Percentiles rank a stretch among this genome's conserved stretches.
These are phyloP conservation scores for Dicranocentrus wangi DNA, from an alignment of 2,888 invertebrate species.

Conservation along the genomic window DNA sequence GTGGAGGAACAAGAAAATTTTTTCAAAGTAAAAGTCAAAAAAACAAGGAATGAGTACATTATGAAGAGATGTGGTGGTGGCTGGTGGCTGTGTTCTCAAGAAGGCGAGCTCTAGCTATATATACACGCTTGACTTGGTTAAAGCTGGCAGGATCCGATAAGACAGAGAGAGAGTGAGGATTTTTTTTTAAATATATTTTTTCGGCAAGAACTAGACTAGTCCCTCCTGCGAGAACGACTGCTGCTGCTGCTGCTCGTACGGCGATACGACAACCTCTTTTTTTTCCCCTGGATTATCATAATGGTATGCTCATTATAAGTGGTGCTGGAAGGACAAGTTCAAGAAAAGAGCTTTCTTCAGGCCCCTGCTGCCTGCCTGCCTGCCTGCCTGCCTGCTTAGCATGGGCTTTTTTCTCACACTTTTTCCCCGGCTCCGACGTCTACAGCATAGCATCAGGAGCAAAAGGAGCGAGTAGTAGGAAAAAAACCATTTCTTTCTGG, in stretches of 20 bases:
- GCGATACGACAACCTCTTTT: conserved; percentile 56
- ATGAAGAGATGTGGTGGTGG: background rate
- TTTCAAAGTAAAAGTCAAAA: conserved; percentile 9
- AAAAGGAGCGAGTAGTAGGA: too few species aligned
- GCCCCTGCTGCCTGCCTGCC: too few species aligned
- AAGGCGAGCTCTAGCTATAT: too few species aligned
- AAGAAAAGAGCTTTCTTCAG: conserved; percentile 32
- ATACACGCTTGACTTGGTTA: conserved; percentile 50
- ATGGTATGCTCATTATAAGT: conserved; percentile 68
- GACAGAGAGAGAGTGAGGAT: conserved; percentile 12
- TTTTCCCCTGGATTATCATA: conserved; percentile 67
- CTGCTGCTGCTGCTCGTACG: too few species aligned
- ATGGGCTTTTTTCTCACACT: too few species aligned
- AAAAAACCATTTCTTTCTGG: too few species aligned
- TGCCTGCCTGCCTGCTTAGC: background rate
- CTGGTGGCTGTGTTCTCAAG: too few species aligned
- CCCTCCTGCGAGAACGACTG: too few species aligned
- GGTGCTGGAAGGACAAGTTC: conserved; percentile 52
- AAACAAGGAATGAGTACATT: background rate
- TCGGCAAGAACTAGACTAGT: too few species aligned
- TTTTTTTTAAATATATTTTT: too few species aligned
- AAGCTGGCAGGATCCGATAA: conserved; percentile 56
- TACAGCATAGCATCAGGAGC: too few species aligned
- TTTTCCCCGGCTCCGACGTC: too few species aligned
- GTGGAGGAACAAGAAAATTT: conserved; percentile 9